Evolutionary conservation across 92 coral and sea anemone genomes (phyloP), one percentile per base, ranked within the genome.

Genomic region (Blastomussa wellsi): DNA sequence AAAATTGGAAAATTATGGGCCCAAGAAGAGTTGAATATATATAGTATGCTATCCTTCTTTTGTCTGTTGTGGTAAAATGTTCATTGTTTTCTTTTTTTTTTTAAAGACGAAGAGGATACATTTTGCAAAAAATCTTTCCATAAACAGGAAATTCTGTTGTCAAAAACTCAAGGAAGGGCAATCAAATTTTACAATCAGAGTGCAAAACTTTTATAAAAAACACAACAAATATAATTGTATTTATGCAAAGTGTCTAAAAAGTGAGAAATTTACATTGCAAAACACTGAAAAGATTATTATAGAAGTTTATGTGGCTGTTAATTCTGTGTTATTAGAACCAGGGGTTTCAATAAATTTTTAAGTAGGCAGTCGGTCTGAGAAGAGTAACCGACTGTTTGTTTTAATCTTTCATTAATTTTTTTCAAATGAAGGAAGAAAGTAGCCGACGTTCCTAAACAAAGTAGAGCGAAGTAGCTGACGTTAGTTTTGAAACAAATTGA

Each of bases 221-320:
- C 76, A 71, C 76, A 26, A 71, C 14, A 68, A 38, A 38, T 71
- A 39, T 38, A 35, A 22, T 37, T 71, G 51, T 38, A 74, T 74
- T 74, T 74, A 74, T 42, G 59, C 59, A 28, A 37, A 37, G 41
- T 72, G 49, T 72, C 32, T 42, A 29, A 0, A 3, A 26, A 14
- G 79, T 11, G 5, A 42, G 35, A 42, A 15, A 74, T 47, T 74
- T 74, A 55, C 55, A 47, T 74, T 47, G 20, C 7, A 19, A 2
- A 14, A 12, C 12, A 28, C 22, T 47, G 9, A 62, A 62, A 13
- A 28, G 16, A 62, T 22, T 6, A 44, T 51, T 14, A 3, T 1
- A 51, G 57, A 51, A 51, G 57, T 51, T 51, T 51, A 51, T 48
- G 29, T n/a, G 12, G 32, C 13, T 59, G 66, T 59, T 11, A n/a